Evolutionary conservation across 1,140 invertebrate genomes (phyloP).

Genomic region (Centruroides sculpturatus): DNA sequence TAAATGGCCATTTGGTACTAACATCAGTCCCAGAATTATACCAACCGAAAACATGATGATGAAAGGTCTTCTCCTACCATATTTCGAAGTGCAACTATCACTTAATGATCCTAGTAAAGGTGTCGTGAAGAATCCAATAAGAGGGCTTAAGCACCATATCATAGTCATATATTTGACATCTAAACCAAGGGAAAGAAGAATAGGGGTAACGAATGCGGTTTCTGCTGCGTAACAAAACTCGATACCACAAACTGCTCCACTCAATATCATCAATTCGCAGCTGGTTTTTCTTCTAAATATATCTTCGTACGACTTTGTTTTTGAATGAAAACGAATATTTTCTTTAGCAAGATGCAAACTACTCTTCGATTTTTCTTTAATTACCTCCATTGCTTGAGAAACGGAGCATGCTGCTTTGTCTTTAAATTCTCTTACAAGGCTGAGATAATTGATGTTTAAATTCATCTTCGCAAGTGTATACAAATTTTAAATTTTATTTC

Average conservation of each 20-base stretch:
- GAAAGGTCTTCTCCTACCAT: constrained; percentile 78
- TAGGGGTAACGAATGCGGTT: constrained; percentile 92
- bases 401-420: too few species aligned
- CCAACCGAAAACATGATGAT: constrained; percentile 77
- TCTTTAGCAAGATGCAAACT: too few species aligned
- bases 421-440: too few species aligned
- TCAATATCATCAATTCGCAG: constrained; percentile 66
- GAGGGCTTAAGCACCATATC: constrained; percentile 82
- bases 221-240: constrained; percentile 95
- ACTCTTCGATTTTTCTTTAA: too few species aligned
- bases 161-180: constrained; percentile 82
- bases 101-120: constrained; percentile 81
- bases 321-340: too few species aligned
- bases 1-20: constrained; percentile 79
- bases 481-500: too few species aligned
- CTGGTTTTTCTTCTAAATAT: constrained; percentile 51
- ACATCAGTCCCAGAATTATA: constrained; percentile 65
- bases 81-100: constrained; percentile 62
- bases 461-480: too few species aligned
- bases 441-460: too few species aligned
- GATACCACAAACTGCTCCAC: constrained; percentile 89
- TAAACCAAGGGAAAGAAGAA: constrained; percentile 80
- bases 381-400: too few species aligned
- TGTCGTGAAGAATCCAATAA: constrained; percentile 84
- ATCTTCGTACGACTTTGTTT: constrained; percentile 2